These are phyloP conservation scores for Lutjanus erythropterus DNA, from an alignment of 2,113 vertebrate genomes.

Conservation along the genomic window DNA sequence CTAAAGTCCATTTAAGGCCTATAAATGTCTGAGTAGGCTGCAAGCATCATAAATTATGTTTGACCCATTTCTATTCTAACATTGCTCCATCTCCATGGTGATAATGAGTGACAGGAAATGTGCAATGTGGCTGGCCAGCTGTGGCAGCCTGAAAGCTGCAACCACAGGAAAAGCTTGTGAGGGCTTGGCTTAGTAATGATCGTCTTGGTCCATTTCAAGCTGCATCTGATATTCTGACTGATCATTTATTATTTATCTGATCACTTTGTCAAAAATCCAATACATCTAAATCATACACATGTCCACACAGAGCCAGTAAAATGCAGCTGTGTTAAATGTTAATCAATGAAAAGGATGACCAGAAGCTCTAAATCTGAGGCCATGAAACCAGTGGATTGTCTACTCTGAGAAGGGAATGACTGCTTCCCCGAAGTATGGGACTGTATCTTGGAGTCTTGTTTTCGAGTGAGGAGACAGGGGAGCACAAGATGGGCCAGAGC, in stretches of 20 bases:
- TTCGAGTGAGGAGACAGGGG: too few relatives aligned
- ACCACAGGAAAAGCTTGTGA: background rate
- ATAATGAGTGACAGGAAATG: slow-evolving; percentile 41
- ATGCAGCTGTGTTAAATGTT: too few relatives aligned
- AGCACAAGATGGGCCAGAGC: too few relatives aligned
- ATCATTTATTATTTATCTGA: background rate
- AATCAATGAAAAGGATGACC: too few relatives aligned
- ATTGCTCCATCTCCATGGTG: slow-evolving; percentile 40
- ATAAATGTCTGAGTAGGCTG: slow-evolving; percentile 59
- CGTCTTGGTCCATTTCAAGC: background rate
- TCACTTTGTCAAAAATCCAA: background rate
- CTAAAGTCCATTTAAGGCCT: slow-evolving; percentile 58
- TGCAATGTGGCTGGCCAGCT: slow-evolving; percentile 2
- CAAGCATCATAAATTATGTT: slow-evolving; percentile 53
- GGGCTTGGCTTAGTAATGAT: background rate
- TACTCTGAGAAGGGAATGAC: too few relatives aligned
- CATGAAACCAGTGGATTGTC: too few relatives aligned
- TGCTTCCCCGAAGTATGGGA: too few relatives aligned
- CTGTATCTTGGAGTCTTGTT: too few relatives aligned
- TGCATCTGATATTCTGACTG: background rate
- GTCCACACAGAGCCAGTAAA: background rate
- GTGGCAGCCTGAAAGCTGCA: background rate
- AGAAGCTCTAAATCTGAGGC: too few relatives aligned
- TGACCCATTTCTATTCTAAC: slow-evolving; percentile 54
- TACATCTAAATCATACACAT: too few relatives aligned